Base-by-base conservation (phyloP, 2,113 vertebrate genomes). In the Sprattus sprattus region DNA sequence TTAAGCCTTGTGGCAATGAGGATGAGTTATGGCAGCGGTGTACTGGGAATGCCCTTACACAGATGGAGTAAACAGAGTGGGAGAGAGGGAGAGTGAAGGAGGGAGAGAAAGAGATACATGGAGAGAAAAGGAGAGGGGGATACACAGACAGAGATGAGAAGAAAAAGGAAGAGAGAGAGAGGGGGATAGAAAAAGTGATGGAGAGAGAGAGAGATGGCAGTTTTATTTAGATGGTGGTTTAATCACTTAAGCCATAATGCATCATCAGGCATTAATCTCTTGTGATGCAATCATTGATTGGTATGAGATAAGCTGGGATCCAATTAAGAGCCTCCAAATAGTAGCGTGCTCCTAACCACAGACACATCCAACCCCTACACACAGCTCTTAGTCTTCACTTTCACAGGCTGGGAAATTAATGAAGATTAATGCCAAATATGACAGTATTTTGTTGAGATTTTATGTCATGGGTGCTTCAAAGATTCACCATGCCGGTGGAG, bases 241-340 rank as follows among this genome's bases (percentile, higher is more conserved):
- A 89, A 91, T 90, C 78, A 84, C 75, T 88, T 88, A 89, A 91
- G 57, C 86, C 90, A 90, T 89, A 87, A 85, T 81, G 88, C 86
- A 91, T 91, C 87, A 49, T 78, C 82, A 87, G 57, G 87, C 71
- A 89, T 94, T 91, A 89, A 92, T 91, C 87, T 88, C 85, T 39
- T 28, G 46, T 83, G 88, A 85, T 87, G 86, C 82, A 86, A 88
- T 87, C 87, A 85, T 86, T 84, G 82, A 78, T 3, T 3, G 81
- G 87, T 89, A 89, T 90, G 84, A 89, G 89, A 92, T 90, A 89
- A 87, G 80, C 44, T 13, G 52, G 89, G 90, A 89, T 91, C 90
- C 90, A 91, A 92, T 94, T 92, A 92, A 90, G 83, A 91, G 87
- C 83, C 87, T 88, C 80, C 82, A 84, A 82, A 52, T 88, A 85